Evolutionary conservation across 2,888 invertebrate genomes (phyloP).

Genomic region (Labia minor): DNA sequence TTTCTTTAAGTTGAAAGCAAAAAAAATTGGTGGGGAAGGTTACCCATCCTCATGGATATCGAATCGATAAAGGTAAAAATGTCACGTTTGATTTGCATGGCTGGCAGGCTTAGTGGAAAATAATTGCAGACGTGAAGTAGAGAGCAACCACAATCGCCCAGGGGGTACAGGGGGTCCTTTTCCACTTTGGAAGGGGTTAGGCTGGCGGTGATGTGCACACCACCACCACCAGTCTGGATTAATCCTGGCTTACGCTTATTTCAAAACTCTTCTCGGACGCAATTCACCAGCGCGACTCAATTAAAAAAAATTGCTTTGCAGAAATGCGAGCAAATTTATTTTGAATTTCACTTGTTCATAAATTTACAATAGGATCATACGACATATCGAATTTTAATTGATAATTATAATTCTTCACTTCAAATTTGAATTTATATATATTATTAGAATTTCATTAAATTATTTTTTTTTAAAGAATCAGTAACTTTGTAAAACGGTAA

Average conservation of each 20-base stretch:
- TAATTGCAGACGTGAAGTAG: neutral
- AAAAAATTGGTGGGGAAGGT: no score
- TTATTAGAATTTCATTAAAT: no score
- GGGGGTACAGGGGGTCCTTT: neutral
- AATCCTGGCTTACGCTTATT: neutral
- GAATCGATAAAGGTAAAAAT: neutral
- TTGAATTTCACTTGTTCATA: neutral
- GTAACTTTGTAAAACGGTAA: no score
- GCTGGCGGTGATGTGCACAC: neutral
- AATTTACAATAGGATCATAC: no score
- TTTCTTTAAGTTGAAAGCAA: neutral
- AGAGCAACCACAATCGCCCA: neutral
- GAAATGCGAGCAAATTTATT: conserved; percentile 1
- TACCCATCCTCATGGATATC: neutral
- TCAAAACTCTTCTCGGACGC: neutral
- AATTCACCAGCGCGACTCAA: conserved; percentile 2
- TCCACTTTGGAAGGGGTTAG: neutral
- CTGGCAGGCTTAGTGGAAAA: neutral
- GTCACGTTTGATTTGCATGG: conserved; percentile 7
- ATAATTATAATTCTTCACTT: no score
- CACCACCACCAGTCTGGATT: neutral
- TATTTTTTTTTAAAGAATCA: no score
- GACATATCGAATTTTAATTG: no score
- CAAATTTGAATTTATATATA: no score
- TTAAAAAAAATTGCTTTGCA: neutral